Percentiles rank a stretch among this genome's conserved stretches.
Evolutionary conservation across 2,113 vertebrate genomes (phyloP).

Genomic region (Sceloporus undulatus): DNA sequence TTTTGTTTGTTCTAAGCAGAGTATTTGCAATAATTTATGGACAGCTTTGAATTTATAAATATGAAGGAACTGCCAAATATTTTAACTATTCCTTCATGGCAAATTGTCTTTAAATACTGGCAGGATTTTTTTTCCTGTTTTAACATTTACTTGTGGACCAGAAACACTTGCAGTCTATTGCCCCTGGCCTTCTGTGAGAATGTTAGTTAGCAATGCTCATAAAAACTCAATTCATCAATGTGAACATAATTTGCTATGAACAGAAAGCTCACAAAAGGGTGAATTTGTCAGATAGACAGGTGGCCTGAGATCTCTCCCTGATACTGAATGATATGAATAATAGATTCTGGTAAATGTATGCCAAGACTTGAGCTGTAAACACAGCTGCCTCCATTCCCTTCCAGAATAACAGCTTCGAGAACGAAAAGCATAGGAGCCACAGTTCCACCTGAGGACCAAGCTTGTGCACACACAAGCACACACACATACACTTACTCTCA

Average conservation of each 20-base stretch:
- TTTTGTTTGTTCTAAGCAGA: conserved; percentile 77
- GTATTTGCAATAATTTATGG: conserved; percentile 80
- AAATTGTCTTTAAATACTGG: conserved; percentile 83
- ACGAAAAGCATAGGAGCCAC: conserved; percentile 91
- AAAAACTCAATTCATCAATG: conserved; percentile 99
- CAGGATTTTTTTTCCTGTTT: conserved; percentile 79
- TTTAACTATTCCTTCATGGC: conserved; percentile 80
- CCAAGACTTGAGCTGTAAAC: conserved; percentile 99
- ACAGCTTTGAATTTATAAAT: conserved; percentile 81
- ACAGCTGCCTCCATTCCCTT: conserved; percentile 99
- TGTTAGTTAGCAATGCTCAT: conserved; percentile 97
- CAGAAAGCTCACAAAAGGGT: conserved; percentile 99
- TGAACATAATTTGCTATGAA: conserved; percentile 99
- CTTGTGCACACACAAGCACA: conserved; percentile 61
- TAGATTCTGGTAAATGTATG: conserved; percentile 99
- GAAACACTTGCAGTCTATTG: conserved; percentile 89
- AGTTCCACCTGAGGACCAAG: conserved; percentile 98
- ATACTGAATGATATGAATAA: conserved; percentile 99
- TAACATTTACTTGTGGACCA: conserved; percentile 91
- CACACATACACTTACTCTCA: background rate
- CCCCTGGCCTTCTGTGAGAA: conserved; percentile 92
- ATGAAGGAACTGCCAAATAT: conserved; percentile 79
- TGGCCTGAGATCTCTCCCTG: conserved; percentile 99
- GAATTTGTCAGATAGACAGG: conserved; percentile 99
- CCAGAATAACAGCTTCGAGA: conserved; percentile 99